A percentile compares a stretch with the other conserved stretches of the same genome.
These are phyloP conservation scores for Pseudomyrmex cubaensis DNA, from an alignment of 1,140 invertebrate species.

Conservation along the genomic window DNA sequence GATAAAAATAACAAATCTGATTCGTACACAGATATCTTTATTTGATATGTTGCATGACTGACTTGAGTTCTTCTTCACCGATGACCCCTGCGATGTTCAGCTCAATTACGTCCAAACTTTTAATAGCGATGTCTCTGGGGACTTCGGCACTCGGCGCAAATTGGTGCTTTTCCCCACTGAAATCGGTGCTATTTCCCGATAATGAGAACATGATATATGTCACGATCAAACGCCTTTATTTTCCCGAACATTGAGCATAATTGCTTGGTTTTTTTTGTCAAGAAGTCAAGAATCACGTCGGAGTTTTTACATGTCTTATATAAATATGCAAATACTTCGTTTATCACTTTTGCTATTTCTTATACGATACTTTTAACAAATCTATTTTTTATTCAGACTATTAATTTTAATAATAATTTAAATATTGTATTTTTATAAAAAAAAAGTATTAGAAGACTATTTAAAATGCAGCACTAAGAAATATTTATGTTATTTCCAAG, in stretches of 20 bases:
- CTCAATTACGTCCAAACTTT: slow-evolving; percentile 67
- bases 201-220: slow-evolving; percentile 67
- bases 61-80: slow-evolving; percentile 30
- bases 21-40: not conserved
- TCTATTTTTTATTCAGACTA: not conserved
- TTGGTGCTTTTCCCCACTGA: slow-evolving; percentile 57
- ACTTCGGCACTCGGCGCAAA: slow-evolving; percentile 60
- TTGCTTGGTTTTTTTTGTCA: too few species aligned
- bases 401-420: not conserved
- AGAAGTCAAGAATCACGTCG: not conserved
- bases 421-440: not conserved
- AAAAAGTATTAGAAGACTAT: not conserved
- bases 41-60: slow-evolving; percentile 6
- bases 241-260: slow-evolving; percentile 20
- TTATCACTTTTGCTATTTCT: not conserved
- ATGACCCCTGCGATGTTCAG: slow-evolving; percentile 16
- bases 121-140: slow-evolving; percentile 66
- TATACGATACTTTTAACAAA: too few species aligned
- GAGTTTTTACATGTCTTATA: not conserved
- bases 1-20: not conserved
- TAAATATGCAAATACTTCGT: not conserved
- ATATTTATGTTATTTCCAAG: not conserved
- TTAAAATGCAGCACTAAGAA: not conserved
- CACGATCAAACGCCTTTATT: slow-evolving; percentile 52
- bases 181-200: slow-evolving; percentile 40